These are phyloP conservation scores for Dicyrtomina minuta DNA, from an alignment of 2,888 invertebrate genomes.

Conservation along the genomic window DNA sequence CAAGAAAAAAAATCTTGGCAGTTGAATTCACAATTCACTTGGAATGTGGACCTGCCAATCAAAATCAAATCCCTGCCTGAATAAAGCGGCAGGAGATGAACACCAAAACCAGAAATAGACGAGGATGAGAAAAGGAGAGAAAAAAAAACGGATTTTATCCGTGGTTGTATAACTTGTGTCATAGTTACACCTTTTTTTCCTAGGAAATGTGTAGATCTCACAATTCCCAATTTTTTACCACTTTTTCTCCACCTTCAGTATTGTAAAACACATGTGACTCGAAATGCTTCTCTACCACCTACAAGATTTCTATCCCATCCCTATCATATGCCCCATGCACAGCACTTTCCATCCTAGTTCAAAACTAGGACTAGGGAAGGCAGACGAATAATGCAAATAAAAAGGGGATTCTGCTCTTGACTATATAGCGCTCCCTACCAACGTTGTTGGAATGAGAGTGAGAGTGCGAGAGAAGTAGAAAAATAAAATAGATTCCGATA, in stretches of 20 bases:
- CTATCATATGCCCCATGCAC: too few relatives aligned
- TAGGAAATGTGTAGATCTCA: neutral
- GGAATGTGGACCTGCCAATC: slow-evolving; percentile 17
- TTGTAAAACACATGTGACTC: slow-evolving; percentile 22
- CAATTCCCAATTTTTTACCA: neutral
- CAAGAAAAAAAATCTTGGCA: slow-evolving; percentile 2
- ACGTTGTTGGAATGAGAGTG: neutral
- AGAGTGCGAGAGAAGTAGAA: neutral
- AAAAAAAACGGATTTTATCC: neutral
- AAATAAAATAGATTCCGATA: neutral
- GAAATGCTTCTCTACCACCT: neutral
- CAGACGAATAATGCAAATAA: slow-evolving; percentile 28
- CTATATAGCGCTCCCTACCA: neutral
- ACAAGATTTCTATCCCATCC: neutral
- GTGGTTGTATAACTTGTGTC: neutral
- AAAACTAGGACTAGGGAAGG: neutral
- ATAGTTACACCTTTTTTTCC: slow-evolving; percentile 24
- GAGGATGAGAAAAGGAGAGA: neutral
- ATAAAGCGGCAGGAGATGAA: slow-evolving; percentile 2
- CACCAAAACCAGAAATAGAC: neutral
- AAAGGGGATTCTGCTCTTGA: neutral
- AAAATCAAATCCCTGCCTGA: slow-evolving; percentile 22
- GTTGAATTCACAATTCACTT: slow-evolving; percentile 24
- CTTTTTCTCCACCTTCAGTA: slow-evolving; percentile 16
- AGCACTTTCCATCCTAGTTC: too few relatives aligned